Evolutionary conservation across 2,113 vertebrate genomes (phyloP), one percentile per base, ranked within the genome.

Genomic region (Phasianus colchicus): DNA sequence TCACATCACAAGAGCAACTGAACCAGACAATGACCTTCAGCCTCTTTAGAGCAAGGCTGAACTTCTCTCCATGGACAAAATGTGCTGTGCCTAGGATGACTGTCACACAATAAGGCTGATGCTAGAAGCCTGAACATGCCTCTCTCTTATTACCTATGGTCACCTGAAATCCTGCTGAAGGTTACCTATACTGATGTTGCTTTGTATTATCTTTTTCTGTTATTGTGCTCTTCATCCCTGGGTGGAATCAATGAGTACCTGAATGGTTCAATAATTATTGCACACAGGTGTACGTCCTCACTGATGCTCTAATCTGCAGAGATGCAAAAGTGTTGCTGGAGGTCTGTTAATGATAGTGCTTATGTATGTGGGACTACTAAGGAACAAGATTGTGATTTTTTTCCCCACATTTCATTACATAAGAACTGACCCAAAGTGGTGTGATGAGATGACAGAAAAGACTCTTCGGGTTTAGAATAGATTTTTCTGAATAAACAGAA

Each of bases 71-170:
- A 43, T 9, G 25, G 70, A 64, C 1, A 38, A 70, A 25, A n/a
- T 1, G 13, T 3, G 36, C 16, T 7, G 12, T 2, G 2, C 45
- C 21, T 9, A 38, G 60, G 9, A 69, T 13, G 3, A 30, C 0
- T 8, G 19, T 20, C 60, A 34, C 40, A 71, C 42, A 22, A 7
- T 24, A 30, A 74, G 8, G 25, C 48, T 52, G 36, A 70, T 10
- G 13, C 20, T 43, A 60, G 20, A 72, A 40, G 27, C 24, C 45
- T 85, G 25, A 40, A 50, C 32, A 60, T 30, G 27, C 25, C 73
- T 30, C 25, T 86, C 21, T 42, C n/a, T 43, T 10, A 42, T 43
- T 10, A 42, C 10, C 8, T 13, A 22, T 1, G 17, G 36, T 6
- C 55, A 80, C 13, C 21, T 52, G 9, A 75, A 61, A 25, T 16